Evolutionary conservation across 2,888 invertebrate genomes (phyloP).

Genomic region (Lasioglossum lativentre): DNA sequence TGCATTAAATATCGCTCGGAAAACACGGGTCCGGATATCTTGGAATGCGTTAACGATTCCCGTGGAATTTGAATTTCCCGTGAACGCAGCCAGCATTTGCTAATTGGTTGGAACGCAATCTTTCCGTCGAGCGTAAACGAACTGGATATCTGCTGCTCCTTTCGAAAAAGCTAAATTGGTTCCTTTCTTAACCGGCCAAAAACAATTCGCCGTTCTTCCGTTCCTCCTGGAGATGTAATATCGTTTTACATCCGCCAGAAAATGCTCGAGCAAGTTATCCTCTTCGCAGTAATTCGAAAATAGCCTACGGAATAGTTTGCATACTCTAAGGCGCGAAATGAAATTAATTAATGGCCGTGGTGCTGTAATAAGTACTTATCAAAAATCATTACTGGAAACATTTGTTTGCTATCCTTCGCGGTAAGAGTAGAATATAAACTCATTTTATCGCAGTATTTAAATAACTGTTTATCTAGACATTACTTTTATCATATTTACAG

Average conservation of each 20-base stretch:
- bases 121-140: slow-evolving; percentile 11
- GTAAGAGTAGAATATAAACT: background rate
- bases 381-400: background rate
- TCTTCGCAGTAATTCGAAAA: background rate
- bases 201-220: slow-evolving; percentile 5
- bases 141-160: background rate
- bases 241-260: background rate
- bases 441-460: background rate
- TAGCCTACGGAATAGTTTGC: background rate
- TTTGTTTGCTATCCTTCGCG: background rate
- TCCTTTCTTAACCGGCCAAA: background rate
- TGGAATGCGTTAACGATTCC: background rate
- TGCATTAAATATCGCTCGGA: background rate
- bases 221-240: background rate
- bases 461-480: background rate
- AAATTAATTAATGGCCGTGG: background rate
- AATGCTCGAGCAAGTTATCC: background rate
- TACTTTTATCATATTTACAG: too few species aligned
- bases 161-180: slow-evolving; percentile 21
- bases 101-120: slow-evolving; percentile 17
- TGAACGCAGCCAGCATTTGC: background rate
- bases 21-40: background rate
- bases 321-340: background rate
- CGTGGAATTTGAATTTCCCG: background rate
- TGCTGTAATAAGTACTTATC: background rate